Evolutionary conservation across 2,113 vertebrate genomes (phyloP).

Genomic region (Leptosomus discolor): DNA sequence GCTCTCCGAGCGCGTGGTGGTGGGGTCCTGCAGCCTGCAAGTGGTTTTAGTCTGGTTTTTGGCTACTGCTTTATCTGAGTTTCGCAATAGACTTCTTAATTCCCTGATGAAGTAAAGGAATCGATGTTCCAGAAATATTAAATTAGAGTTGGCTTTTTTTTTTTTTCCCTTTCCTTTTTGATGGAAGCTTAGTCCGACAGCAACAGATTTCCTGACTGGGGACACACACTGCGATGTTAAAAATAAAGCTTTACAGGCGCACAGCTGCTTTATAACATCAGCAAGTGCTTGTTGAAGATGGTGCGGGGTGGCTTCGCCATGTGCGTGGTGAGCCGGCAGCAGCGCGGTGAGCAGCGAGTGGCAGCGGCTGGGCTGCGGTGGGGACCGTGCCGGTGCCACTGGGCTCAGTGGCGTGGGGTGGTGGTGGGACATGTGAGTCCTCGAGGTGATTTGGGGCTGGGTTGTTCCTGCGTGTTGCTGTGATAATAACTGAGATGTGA

Average conservation of each 20-base stretch:
- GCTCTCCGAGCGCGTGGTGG: fast-evolving
- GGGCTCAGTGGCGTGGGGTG: neutral
- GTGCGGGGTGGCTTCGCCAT: fast-evolving
- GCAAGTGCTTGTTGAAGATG: neutral
- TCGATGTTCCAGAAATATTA: constrained; percentile 44
- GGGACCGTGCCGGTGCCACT: neutral
- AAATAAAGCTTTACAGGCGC: neutral
- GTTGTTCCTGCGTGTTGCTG: neutral
- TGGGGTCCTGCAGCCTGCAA: neutral
- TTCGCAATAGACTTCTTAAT: neutral
- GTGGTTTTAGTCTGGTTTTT: neutral
- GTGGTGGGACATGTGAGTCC: fast-evolving
- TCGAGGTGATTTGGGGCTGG: neutral
- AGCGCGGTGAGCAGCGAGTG: neutral
- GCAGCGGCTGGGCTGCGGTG: neutral
- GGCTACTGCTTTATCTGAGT: neutral
- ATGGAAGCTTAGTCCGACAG: neutral
- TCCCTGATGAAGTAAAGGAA: constrained; percentile 24
- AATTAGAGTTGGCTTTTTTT: neutral
- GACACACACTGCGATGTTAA: neutral
- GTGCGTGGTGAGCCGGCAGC: neutral
- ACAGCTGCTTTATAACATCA: neutral
- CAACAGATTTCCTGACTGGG: neutral
- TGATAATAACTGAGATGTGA: neutral
- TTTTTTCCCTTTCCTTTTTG: neutral